A percentile compares a stretch with the other conserved stretches of the same genome.
These are phyloP conservation scores for Nothobranchius furzeri DNA, from an alignment of 2,113 vertebrate genomes.

Conservation along the genomic window DNA sequence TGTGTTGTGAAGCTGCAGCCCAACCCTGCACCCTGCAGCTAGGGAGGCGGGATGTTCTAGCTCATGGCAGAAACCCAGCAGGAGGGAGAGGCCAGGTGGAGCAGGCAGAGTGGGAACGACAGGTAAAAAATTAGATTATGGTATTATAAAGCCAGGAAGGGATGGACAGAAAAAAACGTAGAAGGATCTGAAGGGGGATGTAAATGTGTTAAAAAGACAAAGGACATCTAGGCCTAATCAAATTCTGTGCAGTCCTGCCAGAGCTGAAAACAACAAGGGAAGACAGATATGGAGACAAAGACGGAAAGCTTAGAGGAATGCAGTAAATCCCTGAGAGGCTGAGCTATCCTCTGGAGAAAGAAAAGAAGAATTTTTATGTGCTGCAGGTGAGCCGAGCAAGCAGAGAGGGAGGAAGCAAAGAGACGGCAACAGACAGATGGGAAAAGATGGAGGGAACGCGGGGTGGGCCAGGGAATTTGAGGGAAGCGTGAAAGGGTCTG, in stretches of 20 bases:
- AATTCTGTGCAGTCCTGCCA: constrained; percentile 63
- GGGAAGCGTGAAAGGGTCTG: constrained; percentile 67
- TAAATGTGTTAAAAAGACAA: constrained; percentile 72
- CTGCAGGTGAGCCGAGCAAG: constrained; percentile 82
- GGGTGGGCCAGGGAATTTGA: constrained; percentile 70
- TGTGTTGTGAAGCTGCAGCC: constrained; percentile 66
- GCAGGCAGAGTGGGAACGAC: constrained; percentile 61
- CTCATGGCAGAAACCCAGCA: constrained; percentile 68
- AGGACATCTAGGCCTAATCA: constrained; percentile 49
- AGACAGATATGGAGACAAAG: constrained; percentile 63
- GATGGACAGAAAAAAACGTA: constrained; percentile 53
- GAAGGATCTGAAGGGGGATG: constrained; percentile 50
- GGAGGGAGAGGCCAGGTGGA: constrained; percentile 71
- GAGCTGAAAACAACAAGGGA: constrained; percentile 38
- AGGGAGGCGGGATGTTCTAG: constrained; percentile 72
- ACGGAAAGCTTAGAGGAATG: constrained; percentile 77
- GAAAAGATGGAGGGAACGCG: constrained; percentile 64
- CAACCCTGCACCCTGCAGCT: constrained; percentile 78
- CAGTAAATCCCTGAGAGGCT: constrained; percentile 80
- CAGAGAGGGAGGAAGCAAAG: constrained; percentile 54
- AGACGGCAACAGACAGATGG: constrained; percentile 64
- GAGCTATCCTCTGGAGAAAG: constrained; percentile 80
- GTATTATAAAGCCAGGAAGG: constrained; percentile 36
- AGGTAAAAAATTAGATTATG: constrained; percentile 49
- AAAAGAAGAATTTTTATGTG: constrained; percentile 86